phyloP scores from a whole-genome alignment of 2,888 invertebrate species.

The Eugnorisma glareosa region DNA sequence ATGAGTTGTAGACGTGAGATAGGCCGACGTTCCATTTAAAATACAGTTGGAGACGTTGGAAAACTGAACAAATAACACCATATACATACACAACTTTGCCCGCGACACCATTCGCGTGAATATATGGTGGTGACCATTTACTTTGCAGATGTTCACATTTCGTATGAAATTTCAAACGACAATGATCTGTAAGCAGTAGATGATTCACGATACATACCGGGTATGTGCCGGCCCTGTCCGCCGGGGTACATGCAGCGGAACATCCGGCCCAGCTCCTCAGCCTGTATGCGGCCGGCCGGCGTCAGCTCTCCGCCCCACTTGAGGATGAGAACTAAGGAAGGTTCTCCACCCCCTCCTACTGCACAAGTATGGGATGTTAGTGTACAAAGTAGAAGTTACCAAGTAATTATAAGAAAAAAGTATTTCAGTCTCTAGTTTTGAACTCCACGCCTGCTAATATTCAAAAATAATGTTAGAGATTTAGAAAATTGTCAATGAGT shows the following conservation, averaged over 20 bases:
- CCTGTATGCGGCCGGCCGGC: constrained; percentile 99
- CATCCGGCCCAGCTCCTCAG: constrained; percentile 98
- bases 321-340: constrained; percentile 98
- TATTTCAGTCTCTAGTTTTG: background rate
- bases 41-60: too few relatives aligned
- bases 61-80: too few relatives aligned
- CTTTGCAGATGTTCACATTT: too few relatives aligned
- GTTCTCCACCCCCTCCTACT: constrained; percentile 96
- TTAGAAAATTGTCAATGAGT: background rate
- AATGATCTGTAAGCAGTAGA: too few relatives aligned
- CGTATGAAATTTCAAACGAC: too few relatives aligned
- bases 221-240: constrained; percentile 97
- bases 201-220: constrained; percentile 89
- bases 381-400: background rate
- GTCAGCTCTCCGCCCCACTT: constrained; percentile 99
- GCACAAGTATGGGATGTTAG: constrained; percentile 37
- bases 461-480: background rate
- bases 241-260: constrained; percentile 99
- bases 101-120: too few relatives aligned
- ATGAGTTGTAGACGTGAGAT: too few relatives aligned
- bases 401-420: background rate
- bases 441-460: background rate
- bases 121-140: too few relatives aligned
- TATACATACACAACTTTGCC: too few relatives aligned
- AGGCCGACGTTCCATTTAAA: too few relatives aligned